phyloP scores from a whole-genome alignment of 2,113 vertebrate genomes.

The Eulemur macaco region DNA sequence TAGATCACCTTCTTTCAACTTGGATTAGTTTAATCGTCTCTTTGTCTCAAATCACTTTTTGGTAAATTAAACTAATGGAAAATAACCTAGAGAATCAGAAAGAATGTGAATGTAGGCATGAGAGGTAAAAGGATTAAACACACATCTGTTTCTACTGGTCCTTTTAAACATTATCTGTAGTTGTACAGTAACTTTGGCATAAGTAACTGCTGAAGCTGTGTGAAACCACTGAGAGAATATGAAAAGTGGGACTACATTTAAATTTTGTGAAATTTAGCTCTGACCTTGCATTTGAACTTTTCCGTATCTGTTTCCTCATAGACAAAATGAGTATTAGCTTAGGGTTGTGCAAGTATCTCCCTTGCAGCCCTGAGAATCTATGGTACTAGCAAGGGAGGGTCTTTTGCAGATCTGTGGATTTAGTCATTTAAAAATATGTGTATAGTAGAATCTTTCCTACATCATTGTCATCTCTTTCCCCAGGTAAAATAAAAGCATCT shows the following conservation, averaged over 20 bases:
- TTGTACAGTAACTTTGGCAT: not conserved
- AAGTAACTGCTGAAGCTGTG: not conserved
- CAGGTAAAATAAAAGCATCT: not conserved
- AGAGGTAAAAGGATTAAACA: constrained; percentile 53
- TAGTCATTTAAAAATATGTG: constrained; percentile 22
- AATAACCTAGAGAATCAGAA: constrained; percentile 59
- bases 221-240: not conserved
- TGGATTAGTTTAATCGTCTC: constrained; percentile 61
- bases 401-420: not conserved
- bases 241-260: not conserved
- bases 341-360: not conserved
- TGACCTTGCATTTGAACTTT: not conserved
- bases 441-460: not conserved
- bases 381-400: not conserved
- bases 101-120: constrained; percentile 57
- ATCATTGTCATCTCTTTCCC: not conserved
- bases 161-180: constrained; percentile 33
- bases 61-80: constrained; percentile 74
- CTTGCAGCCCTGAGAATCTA: not conserved
- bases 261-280: not conserved
- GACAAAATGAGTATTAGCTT: not conserved
- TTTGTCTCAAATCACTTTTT: constrained; percentile 56
- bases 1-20: constrained; percentile 53
- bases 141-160: not conserved
- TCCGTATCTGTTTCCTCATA: not conserved